Conservation (phyloP, 2,888 invertebrate species). For the Agrilus mali region DNA sequence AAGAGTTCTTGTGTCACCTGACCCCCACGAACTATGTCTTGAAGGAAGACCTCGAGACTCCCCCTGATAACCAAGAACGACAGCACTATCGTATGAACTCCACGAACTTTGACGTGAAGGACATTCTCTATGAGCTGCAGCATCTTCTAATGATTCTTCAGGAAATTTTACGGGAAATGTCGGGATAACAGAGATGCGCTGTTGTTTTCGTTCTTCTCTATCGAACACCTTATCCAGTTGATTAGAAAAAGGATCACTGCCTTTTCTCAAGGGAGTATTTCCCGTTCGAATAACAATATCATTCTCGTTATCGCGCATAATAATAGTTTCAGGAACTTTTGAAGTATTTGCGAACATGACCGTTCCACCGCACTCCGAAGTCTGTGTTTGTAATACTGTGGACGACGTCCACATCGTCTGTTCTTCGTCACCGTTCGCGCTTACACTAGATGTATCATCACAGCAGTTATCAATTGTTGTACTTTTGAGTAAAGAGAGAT, state of each 20-base stretch:
- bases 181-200: slow-evolving; percentile 27
- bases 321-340: slow-evolving; percentile 25
- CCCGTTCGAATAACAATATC: slow-evolving; percentile 39
- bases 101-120: slow-evolving; percentile 64
- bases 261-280: slow-evolving; percentile 31
- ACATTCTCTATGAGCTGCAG: slow-evolving; percentile 31
- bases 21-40: slow-evolving; percentile 73
- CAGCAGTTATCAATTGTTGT: slow-evolving; percentile 22
- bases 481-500: slow-evolving; percentile 17
- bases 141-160: slow-evolving; percentile 19
- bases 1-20: slow-evolving; percentile 52
- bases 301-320: slow-evolving; percentile 28
- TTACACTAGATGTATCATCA: slow-evolving; percentile 31
- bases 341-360: slow-evolving; percentile 23
- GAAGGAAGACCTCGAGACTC: slow-evolving; percentile 49
- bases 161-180: slow-evolving; percentile 32
- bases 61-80: slow-evolving; percentile 44
- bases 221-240: slow-evolving; percentile 61
- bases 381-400: slow-evolving; percentile 23
- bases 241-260: slow-evolving; percentile 55
- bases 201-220: slow-evolving; percentile 44
- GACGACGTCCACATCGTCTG: slow-evolving; percentile 37
- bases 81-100: slow-evolving; percentile 67
- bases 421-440: slow-evolving; percentile 19
- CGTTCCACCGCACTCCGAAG: slow-evolving; percentile 20